Percentiles rank a stretch among this genome's conserved stretches.
These are phyloP conservation scores for Apeira syringaria DNA, from an alignment of 2,888 invertebrate species.

Conservation along the genomic window DNA sequence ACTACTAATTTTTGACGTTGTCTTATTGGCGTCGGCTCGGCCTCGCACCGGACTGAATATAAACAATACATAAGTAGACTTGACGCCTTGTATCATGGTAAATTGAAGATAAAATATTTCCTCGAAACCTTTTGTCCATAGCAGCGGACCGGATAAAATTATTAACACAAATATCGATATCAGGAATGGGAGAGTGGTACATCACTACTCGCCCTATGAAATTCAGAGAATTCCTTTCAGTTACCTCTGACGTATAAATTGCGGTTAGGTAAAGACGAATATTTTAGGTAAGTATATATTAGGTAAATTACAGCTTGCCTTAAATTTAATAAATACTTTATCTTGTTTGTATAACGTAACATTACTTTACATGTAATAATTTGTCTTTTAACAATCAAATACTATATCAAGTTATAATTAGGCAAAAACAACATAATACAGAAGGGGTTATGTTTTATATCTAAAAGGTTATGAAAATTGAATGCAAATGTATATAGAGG, in stretches of 20 bases:
- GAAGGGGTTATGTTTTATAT: too few species aligned
- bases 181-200: background rate
- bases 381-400: conserved; percentile 1
- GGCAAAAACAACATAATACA: background rate
- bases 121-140: too few species aligned
- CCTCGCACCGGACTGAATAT: too few species aligned
- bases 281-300: conserved; percentile 16
- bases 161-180: too few species aligned
- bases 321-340: conserved; percentile 16
- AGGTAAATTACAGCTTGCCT: conserved; percentile 17
- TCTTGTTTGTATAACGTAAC: conserved; percentile 6
- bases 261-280: conserved; percentile 25
- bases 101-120: too few species aligned
- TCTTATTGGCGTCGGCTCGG: too few species aligned
- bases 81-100: too few species aligned
- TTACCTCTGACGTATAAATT: conserved; percentile 27
- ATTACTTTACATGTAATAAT: conserved; percentile 5
- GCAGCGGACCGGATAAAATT: too few species aligned
- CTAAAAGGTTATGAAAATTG: too few species aligned
- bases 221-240: conserved; percentile 31
- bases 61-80: too few species aligned
- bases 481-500: too few species aligned
- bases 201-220: conserved; percentile 10
- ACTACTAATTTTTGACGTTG: too few species aligned
- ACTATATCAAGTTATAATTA: conserved; percentile 5